Conservation (phyloP, 2,888 invertebrate species). For the Synanthedon andrenaeformis region DNA sequence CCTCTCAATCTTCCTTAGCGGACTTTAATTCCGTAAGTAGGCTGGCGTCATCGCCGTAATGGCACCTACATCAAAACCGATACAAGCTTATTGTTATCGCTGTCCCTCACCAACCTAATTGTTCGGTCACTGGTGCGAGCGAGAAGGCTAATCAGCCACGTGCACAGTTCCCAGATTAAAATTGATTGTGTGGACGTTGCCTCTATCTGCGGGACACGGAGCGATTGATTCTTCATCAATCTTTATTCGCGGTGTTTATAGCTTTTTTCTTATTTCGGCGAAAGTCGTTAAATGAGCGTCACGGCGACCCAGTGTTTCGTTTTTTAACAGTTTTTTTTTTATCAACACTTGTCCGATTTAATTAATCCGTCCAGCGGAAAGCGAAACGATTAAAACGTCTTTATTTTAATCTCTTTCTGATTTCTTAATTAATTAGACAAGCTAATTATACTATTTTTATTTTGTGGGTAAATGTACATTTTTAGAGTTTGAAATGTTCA, state of each 20-base stretch:
- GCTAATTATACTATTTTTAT: no score
- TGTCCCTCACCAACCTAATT: conserved; percentile 21
- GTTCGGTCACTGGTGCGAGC: conserved; percentile 12
- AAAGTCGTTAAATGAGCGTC: conserved; percentile 13
- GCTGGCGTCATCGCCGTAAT: conserved; percentile 52
- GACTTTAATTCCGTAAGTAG: conserved; percentile 66
- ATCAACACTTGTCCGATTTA: conserved; percentile 2
- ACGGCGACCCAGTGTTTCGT: conserved; percentile 6
- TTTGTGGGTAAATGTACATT: no score
- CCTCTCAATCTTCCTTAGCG: conserved; percentile 62
- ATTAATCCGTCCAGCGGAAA: conserved; percentile 3
- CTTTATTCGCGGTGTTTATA: conserved; percentile 58
- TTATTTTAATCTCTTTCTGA: no score
- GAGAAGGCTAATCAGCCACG: conserved; percentile 28
- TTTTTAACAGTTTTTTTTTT: conserved; percentile 5
- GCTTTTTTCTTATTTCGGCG: conserved; percentile 24
- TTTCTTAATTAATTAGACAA: no score
- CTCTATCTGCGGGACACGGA: conserved; percentile 53
- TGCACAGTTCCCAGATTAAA: conserved; percentile 59
- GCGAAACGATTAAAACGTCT: no score
- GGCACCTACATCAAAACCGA: conserved; percentile 44
- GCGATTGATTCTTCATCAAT: conserved; percentile 68
- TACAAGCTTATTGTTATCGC: conserved; percentile 29
- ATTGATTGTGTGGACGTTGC: conserved; percentile 62
- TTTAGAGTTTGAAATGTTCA: no score